Percentiles rank a stretch among this genome's conserved stretches.
Conservation (phyloP, 2,888 invertebrate species). For the Papilio protenor region DNA sequence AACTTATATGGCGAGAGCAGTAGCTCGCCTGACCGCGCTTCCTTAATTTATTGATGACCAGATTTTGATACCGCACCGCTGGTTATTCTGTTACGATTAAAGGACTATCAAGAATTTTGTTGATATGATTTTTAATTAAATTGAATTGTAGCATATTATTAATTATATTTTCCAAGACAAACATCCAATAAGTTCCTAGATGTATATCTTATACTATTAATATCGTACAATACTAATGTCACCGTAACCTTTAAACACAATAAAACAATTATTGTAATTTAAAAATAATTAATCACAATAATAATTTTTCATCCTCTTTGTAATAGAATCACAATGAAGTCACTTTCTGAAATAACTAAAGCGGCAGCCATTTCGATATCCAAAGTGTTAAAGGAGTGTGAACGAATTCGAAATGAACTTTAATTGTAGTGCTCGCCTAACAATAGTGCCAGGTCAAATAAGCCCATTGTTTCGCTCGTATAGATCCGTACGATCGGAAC, state of each 20-base stretch:
- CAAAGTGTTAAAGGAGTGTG: slow-evolving; percentile 30
- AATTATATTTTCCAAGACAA: not conserved
- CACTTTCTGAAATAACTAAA: slow-evolving; percentile 18
- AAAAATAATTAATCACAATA: slow-evolving; percentile 29
- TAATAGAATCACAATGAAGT: slow-evolving; percentile 17
- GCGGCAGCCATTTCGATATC: slow-evolving; percentile 13
- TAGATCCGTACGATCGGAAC: slow-evolving; percentile 67
- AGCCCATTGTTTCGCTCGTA: slow-evolving; percentile 62
- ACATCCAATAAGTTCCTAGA: not conserved
- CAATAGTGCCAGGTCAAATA: slow-evolving; percentile 62
- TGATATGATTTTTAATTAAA: not conserved
- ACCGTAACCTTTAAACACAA: not conserved
- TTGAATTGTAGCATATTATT: not conserved
- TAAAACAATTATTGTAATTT: not conserved
- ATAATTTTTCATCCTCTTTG: not conserved
- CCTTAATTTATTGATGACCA: slow-evolving; percentile 76
- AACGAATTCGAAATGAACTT: slow-evolving; percentile 43
- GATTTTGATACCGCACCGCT: slow-evolving; percentile 68
- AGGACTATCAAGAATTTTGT: slow-evolving; percentile 46
- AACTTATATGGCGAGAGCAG: slow-evolving; percentile 68
- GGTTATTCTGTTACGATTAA: slow-evolving; percentile 55
- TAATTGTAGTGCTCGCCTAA: slow-evolving; percentile 58
- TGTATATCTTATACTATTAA: not conserved
- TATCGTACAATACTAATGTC: not conserved
- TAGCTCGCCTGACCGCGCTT: slow-evolving; percentile 61